A percentile compares a stretch with the other conserved stretches of the same genome.
These are phyloP conservation scores for Darevskia mixta DNA, from an alignment of 2,797 vertebrate species.

Conservation along the genomic window DNA sequence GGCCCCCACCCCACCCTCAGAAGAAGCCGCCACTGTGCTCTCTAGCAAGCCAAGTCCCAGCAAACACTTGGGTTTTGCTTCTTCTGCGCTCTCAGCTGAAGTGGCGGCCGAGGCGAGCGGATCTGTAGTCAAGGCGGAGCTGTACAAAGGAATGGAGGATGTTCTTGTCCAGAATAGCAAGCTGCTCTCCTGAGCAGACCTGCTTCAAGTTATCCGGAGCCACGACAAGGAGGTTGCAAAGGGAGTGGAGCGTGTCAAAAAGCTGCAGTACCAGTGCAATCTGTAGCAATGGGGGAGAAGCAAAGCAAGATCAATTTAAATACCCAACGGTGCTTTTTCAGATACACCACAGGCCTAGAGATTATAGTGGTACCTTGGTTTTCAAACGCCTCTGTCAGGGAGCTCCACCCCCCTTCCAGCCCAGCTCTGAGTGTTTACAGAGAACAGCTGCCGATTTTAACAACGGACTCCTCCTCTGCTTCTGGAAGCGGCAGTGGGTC, in stretches of 20 bases:
- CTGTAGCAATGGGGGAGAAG: slow-evolving; percentile 75
- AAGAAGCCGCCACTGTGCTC: slow-evolving; percentile 73
- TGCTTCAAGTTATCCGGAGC: slow-evolving; percentile 99
- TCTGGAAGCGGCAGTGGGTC: no score
- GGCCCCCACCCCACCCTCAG: slow-evolving; percentile 50
- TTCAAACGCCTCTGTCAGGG: no score
- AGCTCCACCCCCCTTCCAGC: no score
- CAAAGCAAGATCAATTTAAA: neutral
- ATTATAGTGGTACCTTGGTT: no score
- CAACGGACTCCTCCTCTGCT: no score
- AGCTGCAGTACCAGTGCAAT: slow-evolving; percentile 96
- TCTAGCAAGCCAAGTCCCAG: slow-evolving; percentile 59
- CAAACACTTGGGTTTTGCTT: slow-evolving; percentile 40
- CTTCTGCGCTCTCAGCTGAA: slow-evolving; percentile 89
- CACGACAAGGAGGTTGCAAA: slow-evolving; percentile 98
- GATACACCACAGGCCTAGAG: neutral
- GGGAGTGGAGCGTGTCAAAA: slow-evolving; percentile 97
- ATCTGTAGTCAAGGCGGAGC: slow-evolving; percentile 96
- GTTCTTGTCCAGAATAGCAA: slow-evolving; percentile 98
- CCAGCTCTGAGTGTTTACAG: no score
- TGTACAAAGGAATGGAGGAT: slow-evolving; percentile 98
- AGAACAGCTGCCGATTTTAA: no score
- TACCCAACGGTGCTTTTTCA: neutral
- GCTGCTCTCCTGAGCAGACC: slow-evolving; percentile 97
- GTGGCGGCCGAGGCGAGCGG: slow-evolving; percentile 93